Conservation (phyloP, 2,113 vertebrate species). For the Vulpes ferrilata region DNA sequence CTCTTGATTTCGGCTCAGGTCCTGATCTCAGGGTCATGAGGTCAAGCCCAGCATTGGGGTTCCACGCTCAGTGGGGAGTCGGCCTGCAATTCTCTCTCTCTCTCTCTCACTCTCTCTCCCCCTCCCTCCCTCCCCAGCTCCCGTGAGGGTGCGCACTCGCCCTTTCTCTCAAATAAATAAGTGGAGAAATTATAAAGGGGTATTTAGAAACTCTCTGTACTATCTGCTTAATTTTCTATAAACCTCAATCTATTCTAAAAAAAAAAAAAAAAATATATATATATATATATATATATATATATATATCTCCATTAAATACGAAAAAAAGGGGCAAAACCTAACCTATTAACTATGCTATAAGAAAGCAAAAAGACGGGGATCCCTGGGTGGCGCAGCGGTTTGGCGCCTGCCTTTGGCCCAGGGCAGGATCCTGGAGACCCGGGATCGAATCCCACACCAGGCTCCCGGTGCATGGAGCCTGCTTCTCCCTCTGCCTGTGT, state of each 20-base stretch:
- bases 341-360: neutral
- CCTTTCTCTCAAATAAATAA: neutral
- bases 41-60: neutral
- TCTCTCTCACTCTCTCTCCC: neutral
- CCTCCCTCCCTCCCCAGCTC: neutral
- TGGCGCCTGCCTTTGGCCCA: too few relatives aligned
- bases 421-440: too few relatives aligned
- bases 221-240: neutral
- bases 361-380: neutral
- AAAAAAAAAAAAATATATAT: too few relatives aligned
- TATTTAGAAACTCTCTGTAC: neutral
- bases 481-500: too few relatives aligned
- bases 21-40: neutral
- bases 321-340: neutral
- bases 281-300: too few relatives aligned
- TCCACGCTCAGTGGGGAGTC: neutral
- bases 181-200: too few relatives aligned
- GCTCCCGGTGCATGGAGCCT: too few relatives aligned
- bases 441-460: too few relatives aligned
- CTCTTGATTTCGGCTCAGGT: neutral
- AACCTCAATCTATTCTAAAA: neutral
- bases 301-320: neutral
- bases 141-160: accelerated
- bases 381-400: too few relatives aligned
- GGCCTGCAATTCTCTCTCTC: neutral